Conservation (phyloP, 2,113 vertebrate species). For the Balaenoptera acutorostrata region DNA sequence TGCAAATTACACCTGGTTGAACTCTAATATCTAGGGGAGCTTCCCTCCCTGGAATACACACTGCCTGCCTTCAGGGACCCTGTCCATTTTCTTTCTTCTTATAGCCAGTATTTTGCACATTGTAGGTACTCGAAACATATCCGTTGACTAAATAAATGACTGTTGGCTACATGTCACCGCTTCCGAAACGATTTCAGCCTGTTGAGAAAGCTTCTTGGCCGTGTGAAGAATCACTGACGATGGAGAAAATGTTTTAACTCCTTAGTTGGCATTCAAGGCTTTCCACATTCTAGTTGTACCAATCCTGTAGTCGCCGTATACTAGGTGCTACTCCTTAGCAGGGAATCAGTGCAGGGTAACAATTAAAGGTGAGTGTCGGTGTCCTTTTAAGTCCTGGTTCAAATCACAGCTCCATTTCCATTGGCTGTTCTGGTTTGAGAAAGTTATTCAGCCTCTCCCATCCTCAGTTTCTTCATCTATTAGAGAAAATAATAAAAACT, state of each 20-base stretch:
- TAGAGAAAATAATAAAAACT: neutral
- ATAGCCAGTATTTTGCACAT: rapidly evolving
- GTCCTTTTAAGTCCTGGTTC: neutral
- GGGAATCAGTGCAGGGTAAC: neutral
- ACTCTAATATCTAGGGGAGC: neutral
- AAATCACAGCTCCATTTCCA: neutral
- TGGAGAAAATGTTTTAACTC: neutral
- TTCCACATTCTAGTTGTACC: no score
- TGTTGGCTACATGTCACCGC: neutral
- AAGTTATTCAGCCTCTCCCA: neutral
- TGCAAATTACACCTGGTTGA: neutral
- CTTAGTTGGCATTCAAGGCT: neutral
- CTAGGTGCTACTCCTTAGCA: rapidly evolving
- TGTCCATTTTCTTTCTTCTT: neutral
- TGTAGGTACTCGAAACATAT: neutral
- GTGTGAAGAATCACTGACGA: neutral
- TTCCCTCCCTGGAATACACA: neutral
- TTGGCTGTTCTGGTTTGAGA: neutral
- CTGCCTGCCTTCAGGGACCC: neutral
- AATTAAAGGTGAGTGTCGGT: no score
- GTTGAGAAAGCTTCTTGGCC: neutral
- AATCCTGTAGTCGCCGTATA: rapidly evolving
- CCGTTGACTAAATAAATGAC: neutral
- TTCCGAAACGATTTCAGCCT: neutral
- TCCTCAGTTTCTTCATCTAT: neutral